These are phyloP conservation scores for Colostygia pectinataria DNA, from an alignment of 2,888 invertebrate genomes.

Conservation along the genomic window DNA sequence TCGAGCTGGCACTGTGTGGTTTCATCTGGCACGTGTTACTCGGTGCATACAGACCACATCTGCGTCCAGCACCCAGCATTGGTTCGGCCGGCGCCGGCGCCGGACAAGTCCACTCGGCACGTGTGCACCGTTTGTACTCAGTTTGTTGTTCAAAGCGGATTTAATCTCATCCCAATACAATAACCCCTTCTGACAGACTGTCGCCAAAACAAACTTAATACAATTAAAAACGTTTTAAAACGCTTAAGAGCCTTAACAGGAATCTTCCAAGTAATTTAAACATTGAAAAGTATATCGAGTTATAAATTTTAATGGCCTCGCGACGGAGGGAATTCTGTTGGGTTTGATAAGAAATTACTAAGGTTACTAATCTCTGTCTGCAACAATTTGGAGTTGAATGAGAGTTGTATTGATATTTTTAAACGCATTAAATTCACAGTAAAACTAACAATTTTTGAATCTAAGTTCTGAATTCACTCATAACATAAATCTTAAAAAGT, in stretches of 20 bases:
- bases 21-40: too few species aligned
- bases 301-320: slow-evolving; percentile 34
- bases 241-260: slow-evolving; percentile 27
- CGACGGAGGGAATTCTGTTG: slow-evolving; percentile 3
- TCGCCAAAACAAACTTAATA: slow-evolving; percentile 24
- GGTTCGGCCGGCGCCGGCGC: too few species aligned
- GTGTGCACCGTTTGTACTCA: not conserved
- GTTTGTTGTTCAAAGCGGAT: too few species aligned
- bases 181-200: slow-evolving; percentile 6
- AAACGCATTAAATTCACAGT: too few species aligned
- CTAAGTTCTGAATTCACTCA: too few species aligned
- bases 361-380: not conserved
- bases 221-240: slow-evolving; percentile 32
- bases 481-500: too few species aligned
- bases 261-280: slow-evolving; percentile 37
- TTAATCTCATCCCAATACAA: slow-evolving; percentile 4
- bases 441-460: too few species aligned
- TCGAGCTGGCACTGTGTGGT: too few species aligned
- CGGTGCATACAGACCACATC: too few species aligned
- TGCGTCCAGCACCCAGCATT: too few species aligned
- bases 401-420: not conserved
- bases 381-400: not conserved
- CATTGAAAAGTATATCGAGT: slow-evolving; percentile 35
- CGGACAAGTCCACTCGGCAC: too few species aligned
- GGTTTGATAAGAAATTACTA: not conserved